phyloP scores from a whole-genome alignment of 2,113 vertebrate genomes.

The Erinaceus europaeus region DNA sequence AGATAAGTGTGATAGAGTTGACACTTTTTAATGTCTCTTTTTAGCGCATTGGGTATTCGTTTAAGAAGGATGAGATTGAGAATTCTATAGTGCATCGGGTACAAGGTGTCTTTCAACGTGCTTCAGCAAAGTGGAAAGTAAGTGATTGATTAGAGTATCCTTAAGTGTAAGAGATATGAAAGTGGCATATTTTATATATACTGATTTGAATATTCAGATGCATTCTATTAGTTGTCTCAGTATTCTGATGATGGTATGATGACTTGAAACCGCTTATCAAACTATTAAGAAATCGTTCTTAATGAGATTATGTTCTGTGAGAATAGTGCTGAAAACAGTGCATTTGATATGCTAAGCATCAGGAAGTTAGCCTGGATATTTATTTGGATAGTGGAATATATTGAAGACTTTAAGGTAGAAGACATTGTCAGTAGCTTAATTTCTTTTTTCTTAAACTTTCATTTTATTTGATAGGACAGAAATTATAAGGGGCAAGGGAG shows the following conservation, averaged over 20 bases:
- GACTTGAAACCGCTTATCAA: neutral
- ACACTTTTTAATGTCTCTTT: constrained; percentile 8
- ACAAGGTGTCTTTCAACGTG: constrained; percentile 89
- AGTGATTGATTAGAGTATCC: neutral
- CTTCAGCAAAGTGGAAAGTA: constrained; percentile 96
- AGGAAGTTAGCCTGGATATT: neutral
- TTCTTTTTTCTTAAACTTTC: too few species aligned
- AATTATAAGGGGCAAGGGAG: too few species aligned
- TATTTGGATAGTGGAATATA: neutral
- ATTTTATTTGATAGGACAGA: too few species aligned
- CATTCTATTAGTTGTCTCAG: neutral
- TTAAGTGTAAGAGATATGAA: neutral
- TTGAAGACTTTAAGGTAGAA: neutral
- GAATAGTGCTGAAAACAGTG: neutral
- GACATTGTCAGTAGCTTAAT: too few species aligned
- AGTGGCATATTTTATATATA: neutral
- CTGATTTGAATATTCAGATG: neutral
- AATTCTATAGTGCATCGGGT: constrained; percentile 88
- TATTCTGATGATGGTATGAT: neutral
- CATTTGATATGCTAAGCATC: neutral
- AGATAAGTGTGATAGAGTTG: constrained; percentile 25
- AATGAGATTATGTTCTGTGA: constrained; percentile 24
- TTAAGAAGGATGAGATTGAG: constrained; percentile 97
- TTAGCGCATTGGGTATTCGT: constrained; percentile 91
- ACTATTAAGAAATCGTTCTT: neutral